Percentiles rank a stretch among this genome's conserved stretches.
phyloP scores from a whole-genome alignment of 2,797 vertebrate species.

The Anguilla megastoma region DNA sequence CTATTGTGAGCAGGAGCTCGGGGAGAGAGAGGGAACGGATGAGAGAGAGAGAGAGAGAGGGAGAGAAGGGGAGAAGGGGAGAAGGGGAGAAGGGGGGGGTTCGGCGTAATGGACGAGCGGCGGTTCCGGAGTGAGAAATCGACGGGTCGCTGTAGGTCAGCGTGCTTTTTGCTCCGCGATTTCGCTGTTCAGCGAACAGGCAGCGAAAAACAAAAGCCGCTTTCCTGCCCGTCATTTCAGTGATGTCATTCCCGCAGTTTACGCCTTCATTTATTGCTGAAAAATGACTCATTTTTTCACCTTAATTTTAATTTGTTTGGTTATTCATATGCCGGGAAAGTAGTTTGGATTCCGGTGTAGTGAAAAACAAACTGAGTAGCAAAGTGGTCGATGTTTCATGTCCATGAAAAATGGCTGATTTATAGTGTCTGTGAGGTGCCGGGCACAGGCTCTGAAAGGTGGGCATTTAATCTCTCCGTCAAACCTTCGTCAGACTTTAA shows the following conservation, averaged over 20 bases:
- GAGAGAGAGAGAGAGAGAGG: too few species aligned
- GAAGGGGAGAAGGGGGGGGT: not conserved
- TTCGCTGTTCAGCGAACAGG: constrained; percentile 18
- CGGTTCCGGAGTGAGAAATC: constrained; percentile 26
- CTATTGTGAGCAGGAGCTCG: too few species aligned
- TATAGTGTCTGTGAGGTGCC: not conserved
- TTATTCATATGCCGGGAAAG: not conserved
- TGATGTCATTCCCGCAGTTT: not conserved
- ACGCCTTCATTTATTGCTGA: not conserved
- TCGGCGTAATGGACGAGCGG: constrained; percentile 27
- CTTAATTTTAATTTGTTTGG: not conserved
- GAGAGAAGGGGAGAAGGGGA: too few species aligned
- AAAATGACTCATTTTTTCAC: not conserved
- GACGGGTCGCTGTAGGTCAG: constrained; percentile 39
- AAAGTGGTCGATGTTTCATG: not conserved
- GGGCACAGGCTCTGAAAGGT: not conserved
- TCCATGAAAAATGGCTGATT: not conserved
- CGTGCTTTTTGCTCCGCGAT: constrained; percentile 37
- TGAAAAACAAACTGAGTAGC: not conserved
- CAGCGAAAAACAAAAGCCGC: not conserved
- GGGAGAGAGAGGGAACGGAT: too few species aligned
- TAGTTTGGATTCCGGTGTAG: not conserved
- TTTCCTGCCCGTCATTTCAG: not conserved
- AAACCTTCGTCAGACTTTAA: not conserved
- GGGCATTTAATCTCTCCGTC: not conserved